Base-by-base conservation (phyloP, 2,888 invertebrate genomes). In the Drosophila falleni region DNA sequence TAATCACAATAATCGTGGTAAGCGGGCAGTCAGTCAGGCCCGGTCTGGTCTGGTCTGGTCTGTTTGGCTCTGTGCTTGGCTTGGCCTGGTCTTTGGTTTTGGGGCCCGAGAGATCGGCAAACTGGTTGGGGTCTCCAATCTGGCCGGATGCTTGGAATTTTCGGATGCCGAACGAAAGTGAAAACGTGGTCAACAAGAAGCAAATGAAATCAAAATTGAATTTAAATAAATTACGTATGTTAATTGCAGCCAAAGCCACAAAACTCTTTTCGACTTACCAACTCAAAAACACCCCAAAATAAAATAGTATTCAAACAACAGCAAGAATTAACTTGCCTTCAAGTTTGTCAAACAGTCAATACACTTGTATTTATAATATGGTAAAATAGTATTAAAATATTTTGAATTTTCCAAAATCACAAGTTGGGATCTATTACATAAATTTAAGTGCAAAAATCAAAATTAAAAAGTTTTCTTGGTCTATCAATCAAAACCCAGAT, bases 171-270 rank as follows among this genome's bases (percentile, higher is more conserved):
- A 54, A 85, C 74, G 89, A 85, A 85, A 85, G 90, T 89, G 87
- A 85, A 86, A 86, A 89, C 81, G n/a, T n/a, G 66, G 64, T n/a
- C 73, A 66, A 67, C 81, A 80, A 82, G 82, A 89, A 83, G 49
- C 77, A 78, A 68, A 71, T 66, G 74, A 87, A 89, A 81, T 71
- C 50, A 78, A 89, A 82, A 89, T 83, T 86, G 87, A 86, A 89
- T 86, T 86, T 86, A 89, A 89, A 89, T 86, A 89, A 89, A 89
- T 86, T 86, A 89, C 78, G 75, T 88, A 86, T 86, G 86, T 86
- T 89, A 88, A 86, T 88, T 86, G 89, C 70, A 61, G 44, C 3
- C 59, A 63, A 63, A 61, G 54, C 50, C 41, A 55, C 54, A 50
- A 47, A 50, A 50, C 35, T 19, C 2, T 50, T 50, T 50, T 35